These are phyloP conservation scores for Chrysocyon brachyurus DNA, from an alignment of 2,797 vertebrate genomes.

Conservation along the genomic window DNA sequence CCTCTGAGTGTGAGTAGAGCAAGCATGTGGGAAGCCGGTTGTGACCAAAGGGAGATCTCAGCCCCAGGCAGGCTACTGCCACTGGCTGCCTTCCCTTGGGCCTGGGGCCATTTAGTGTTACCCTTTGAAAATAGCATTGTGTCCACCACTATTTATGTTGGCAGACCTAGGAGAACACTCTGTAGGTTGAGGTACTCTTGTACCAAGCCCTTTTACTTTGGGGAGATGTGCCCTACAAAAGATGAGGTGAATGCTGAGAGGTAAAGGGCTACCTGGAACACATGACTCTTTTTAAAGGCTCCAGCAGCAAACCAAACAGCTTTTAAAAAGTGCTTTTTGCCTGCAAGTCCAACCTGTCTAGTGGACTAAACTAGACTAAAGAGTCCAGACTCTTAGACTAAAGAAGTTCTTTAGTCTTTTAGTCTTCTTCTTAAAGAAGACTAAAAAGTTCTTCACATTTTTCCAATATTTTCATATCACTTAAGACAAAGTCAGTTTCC, in stretches of 20 bases:
- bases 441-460: background rate
- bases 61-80: background rate
- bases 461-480: constrained; percentile 1
- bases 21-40: background rate
- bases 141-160: background rate
- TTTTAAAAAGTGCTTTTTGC: background rate
- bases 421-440: too few species aligned
- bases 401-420: too few species aligned
- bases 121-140: background rate
- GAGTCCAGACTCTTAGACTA: too few species aligned
- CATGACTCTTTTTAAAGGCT: background rate
- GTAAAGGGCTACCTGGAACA: background rate
- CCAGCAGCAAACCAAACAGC: background rate
- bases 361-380: background rate
- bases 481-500: background rate
- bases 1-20: background rate
- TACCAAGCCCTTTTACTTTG: background rate
- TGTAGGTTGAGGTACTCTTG: background rate
- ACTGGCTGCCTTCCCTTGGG: background rate
- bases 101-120: background rate
- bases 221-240: background rate
- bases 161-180: background rate
- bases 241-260: background rate
- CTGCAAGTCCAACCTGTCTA: background rate
- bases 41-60: constrained; percentile 20